These are phyloP conservation scores for Aquatica leii DNA, from an alignment of 2,888 invertebrate species.

Conservation along the genomic window DNA sequence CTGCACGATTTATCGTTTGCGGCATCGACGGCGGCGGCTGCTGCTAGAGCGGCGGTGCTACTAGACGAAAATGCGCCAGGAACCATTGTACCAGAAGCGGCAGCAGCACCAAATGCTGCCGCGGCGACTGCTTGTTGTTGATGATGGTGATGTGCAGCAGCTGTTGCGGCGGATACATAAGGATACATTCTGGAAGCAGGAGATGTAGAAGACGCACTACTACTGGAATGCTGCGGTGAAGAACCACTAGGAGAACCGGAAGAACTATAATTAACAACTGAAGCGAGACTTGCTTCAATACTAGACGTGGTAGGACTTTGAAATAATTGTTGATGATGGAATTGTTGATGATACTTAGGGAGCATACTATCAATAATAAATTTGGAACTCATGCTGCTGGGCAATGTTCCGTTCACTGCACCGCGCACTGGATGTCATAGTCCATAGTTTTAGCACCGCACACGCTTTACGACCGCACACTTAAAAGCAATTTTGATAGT, in stretches of 20 bases:
- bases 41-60: constrained; percentile 68
- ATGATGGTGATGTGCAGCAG: constrained; percentile 72
- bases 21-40: constrained; percentile 72
- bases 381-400: constrained; percentile 87
- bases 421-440: constrained; percentile 58
- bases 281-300: constrained; percentile 77
- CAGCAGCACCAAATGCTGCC: constrained; percentile 67
- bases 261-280: constrained; percentile 68
- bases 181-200: constrained; percentile 88
- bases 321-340: constrained; percentile 75
- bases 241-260: constrained; percentile 72
- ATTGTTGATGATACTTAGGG: constrained; percentile 89
- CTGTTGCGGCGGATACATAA: constrained; percentile 78
- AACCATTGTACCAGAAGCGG: constrained; percentile 72
- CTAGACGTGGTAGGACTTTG: constrained; percentile 67
- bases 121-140: constrained; percentile 75
- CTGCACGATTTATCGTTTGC: constrained; percentile 83
- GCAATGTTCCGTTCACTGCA: constrained; percentile 56
- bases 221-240: constrained; percentile 71
- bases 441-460: constrained; percentile 49
- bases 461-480: constrained; percentile 56
- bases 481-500: constrained; percentile 53
- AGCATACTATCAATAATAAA: constrained; percentile 98
- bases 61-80: constrained; percentile 67
- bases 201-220: constrained; percentile 67